Conservation (phyloP, 2,888 invertebrate species). For the Drosophila melanosoma region DNA sequence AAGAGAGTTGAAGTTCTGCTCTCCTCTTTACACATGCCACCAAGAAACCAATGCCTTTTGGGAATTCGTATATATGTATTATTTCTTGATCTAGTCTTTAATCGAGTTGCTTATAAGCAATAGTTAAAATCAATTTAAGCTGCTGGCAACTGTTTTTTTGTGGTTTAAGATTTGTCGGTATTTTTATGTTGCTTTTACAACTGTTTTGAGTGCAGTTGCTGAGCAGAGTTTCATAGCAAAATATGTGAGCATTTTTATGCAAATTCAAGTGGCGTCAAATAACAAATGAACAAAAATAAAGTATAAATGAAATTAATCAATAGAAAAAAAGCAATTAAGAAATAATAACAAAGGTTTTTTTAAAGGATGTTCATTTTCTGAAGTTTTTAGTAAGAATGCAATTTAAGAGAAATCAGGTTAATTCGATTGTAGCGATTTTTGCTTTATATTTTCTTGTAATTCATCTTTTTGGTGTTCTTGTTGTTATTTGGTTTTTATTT, state of each 20-base stretch:
- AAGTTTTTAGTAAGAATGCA: slow-evolving; percentile 71
- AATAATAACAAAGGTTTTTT: slow-evolving; percentile 25
- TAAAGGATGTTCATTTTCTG: slow-evolving; percentile 51
- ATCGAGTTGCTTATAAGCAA: slow-evolving; percentile 46
- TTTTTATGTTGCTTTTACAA: slow-evolving; percentile 16
- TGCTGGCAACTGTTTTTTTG: slow-evolving; percentile 42
- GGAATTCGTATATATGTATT: slow-evolving; percentile 28
- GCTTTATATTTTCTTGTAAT: slow-evolving; percentile 49
- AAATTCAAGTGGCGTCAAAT: slow-evolving; percentile 65
- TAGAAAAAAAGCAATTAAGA: slow-evolving; percentile 29
- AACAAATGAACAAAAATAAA: slow-evolving; percentile 21
- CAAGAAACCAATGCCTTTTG: slow-evolving; percentile 91
- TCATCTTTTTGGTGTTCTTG: slow-evolving; percentile 49
- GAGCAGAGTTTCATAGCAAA: slow-evolving; percentile 38
- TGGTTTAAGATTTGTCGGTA: slow-evolving; percentile 18
- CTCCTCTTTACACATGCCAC: slow-evolving; percentile 87
- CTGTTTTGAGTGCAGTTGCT: slow-evolving; percentile 36
- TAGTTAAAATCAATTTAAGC: slow-evolving; percentile 35
- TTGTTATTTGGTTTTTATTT: slow-evolving; percentile 54
- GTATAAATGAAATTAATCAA: slow-evolving; percentile 19
- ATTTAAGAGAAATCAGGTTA: slow-evolving; percentile 58
- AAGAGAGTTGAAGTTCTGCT: slow-evolving; percentile 17
- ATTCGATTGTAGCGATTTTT: slow-evolving; percentile 66
- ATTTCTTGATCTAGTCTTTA: slow-evolving; percentile 27
- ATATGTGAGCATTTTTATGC: slow-evolving; percentile 65